These are phyloP conservation scores for Triplophysa dalaica DNA, from an alignment of 2,113 vertebrate genomes.

Conservation along the genomic window DNA sequence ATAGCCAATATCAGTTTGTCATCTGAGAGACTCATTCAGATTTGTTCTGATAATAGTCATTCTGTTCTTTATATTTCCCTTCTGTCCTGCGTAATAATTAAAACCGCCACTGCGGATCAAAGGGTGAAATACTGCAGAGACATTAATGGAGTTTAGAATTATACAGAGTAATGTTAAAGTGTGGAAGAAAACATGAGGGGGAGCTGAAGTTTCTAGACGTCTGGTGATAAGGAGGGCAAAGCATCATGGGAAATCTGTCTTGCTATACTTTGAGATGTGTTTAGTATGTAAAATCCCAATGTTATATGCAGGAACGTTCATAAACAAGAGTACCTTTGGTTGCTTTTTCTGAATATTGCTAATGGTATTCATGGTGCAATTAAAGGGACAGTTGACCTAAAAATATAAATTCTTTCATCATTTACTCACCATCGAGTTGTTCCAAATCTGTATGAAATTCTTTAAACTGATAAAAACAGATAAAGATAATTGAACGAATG, in stretches of 20 bases:
- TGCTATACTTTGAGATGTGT: not conserved
- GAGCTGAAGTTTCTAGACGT: not conserved
- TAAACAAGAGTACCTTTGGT: not conserved
- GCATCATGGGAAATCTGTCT: not conserved
- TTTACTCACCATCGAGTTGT: too few relatives aligned
- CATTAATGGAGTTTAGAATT: conserved; percentile 23
- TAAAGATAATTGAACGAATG: too few relatives aligned
- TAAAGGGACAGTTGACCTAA: too few relatives aligned
- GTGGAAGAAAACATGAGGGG: not conserved
- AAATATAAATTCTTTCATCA: too few relatives aligned
- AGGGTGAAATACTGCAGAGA: conserved; percentile 17
- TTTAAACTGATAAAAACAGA: too few relatives aligned
- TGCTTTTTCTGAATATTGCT: not conserved
- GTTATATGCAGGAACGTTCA: too few relatives aligned
- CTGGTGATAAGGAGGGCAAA: not conserved
- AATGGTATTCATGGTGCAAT: too few relatives aligned
- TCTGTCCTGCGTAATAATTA: conserved; percentile 23
- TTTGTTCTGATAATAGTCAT: conserved; percentile 12
- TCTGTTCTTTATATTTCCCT: not conserved
- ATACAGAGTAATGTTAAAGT: not conserved
- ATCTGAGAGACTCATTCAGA: conserved; percentile 52
- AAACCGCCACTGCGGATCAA: conserved; percentile 1
- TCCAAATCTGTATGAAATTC: too few relatives aligned
- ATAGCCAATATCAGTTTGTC: conserved; percentile 54
- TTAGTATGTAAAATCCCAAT: not conserved